A percentile compares a stretch with the other conserved stretches of the same genome.
Conservation (phyloP, 1,140 invertebrate species). For the Fopius arisanus region DNA sequence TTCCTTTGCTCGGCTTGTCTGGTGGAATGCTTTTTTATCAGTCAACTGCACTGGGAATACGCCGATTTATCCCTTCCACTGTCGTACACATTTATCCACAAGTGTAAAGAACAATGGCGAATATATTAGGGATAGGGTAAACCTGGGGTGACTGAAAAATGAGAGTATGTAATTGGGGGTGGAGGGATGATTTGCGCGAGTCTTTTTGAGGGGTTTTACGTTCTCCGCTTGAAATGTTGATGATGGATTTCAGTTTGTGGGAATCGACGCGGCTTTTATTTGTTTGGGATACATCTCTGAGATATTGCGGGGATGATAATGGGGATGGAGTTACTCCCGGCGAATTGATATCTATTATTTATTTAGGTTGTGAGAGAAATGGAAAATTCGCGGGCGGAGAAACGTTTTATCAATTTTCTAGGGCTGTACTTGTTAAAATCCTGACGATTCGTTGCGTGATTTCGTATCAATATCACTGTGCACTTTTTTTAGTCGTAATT, state of each 20-base stretch:
- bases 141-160: background rate
- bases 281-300: background rate
- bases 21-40: background rate
- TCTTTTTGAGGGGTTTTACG: background rate
- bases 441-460: too few relatives aligned
- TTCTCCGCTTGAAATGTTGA: background rate
- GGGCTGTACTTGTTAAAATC: too few relatives aligned
- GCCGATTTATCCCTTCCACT: constrained; percentile 28
- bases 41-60: background rate
- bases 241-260: background rate
- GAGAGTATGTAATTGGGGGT: background rate
- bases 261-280: background rate
- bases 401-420: too few relatives aligned
- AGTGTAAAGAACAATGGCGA: background rate
- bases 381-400: too few relatives aligned
- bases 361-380: background rate
- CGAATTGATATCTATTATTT: background rate
- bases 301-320: background rate
- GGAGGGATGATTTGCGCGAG: background rate
- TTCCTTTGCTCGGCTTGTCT: background rate
- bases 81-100: background rate
- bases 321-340: background rate
- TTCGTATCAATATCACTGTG: too few relatives aligned
- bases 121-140: background rate
- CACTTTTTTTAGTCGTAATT: too few relatives aligned